Base-by-base conservation (phyloP, 2,888 invertebrate species). In the Cryptocheilus praepositus region DNA sequence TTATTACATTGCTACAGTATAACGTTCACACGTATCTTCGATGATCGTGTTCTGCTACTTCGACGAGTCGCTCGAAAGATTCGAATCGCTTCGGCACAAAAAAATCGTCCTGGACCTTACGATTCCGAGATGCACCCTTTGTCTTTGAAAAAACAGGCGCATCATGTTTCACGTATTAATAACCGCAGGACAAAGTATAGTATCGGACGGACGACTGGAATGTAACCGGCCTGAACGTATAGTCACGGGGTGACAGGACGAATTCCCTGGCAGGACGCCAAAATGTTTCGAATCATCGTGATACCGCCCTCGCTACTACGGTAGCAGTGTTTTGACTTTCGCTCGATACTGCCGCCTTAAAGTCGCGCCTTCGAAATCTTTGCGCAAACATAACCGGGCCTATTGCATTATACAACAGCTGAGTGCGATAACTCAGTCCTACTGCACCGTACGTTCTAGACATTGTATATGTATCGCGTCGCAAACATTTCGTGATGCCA, bases 161-260 rank as follows among this genome's bases (percentile, higher is more conserved):
- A 75, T 80, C 80, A 80, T 71, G 77, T 70, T 61, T 63, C 63
- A 61, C 61, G 73, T 81, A 80, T 80, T 81, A 81, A 77, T 81
- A 80, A 81, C 63, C 46, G 49, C 49, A n/a, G 18, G 49, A n/a
- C 49, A 5, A 49, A 18, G 49, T 7, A 18, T n/a, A n/a, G 2
- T 16, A 18, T 49, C 49, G 2, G 36, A 1, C 7, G 36, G 49
- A 18, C 49, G 49, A 16, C 16, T 49, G 49, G 49, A 49, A 49
- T 49, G 49, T 18, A 49, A 3, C 16, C 13, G 2, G 36, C 1
- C 36, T 11, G 36, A 11, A 11, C 36, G 36, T 36, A 49, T 8
- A 16, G 49, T 49, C 49, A 49, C 18, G 62, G 64, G 72, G 63
- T 81, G 80, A 80, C 81, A 62, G 64, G 73, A 80, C 81, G 65